Evolutionary conservation across 1,140 invertebrate species (phyloP), one percentile per base, ranked within the genome.

Genomic region (Heliconius hewitsoni): DNA sequence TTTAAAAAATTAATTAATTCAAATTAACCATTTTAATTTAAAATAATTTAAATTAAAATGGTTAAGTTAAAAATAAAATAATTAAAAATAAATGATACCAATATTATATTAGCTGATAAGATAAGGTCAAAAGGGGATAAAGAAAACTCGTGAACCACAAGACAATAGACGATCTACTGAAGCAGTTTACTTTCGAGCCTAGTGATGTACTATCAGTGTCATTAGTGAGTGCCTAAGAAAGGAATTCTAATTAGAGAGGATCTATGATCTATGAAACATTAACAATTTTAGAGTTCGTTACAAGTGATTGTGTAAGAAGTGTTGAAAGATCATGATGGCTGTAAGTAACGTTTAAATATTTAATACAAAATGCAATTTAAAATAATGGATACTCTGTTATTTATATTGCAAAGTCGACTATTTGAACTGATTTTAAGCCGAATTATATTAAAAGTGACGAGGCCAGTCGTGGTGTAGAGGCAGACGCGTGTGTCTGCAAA

Each of bases 261-360:
- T 80, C 52, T 82, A 82, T 83, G 81, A 79, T 75, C 73, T 76
- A 46, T 39, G 71, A 55, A 55, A 77, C 74, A 71, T 81, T 78
- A 73, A 77, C 70, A 77, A 73, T 77, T 81, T 71, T 76, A 60
- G 75, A n/a, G 71, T 73, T 76, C 76, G 18, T 73, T 77, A 71
- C 77, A 78, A 73, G 82, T 75, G 80, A 82, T 82, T 84, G 80
- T 79, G 72, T 85, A 80, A 85, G 70, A 74, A 79, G 84, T 82
- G 72, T 77, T 52, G 71, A 84, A 81, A 82, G 80, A 85, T 76
- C 84, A 79, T 84, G 84, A 86, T 90, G 89, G 86, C 82, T 83
- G 89, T 90, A 78, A 90, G 89, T 90, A 87, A 78, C 71, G 74
- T 23, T 23, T 23, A 23, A 23, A 23, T 23, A 23, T 23, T 23